These are phyloP conservation scores for Drosophila repleta DNA, from an alignment of 1,140 invertebrate species.

Conservation along the genomic window DNA sequence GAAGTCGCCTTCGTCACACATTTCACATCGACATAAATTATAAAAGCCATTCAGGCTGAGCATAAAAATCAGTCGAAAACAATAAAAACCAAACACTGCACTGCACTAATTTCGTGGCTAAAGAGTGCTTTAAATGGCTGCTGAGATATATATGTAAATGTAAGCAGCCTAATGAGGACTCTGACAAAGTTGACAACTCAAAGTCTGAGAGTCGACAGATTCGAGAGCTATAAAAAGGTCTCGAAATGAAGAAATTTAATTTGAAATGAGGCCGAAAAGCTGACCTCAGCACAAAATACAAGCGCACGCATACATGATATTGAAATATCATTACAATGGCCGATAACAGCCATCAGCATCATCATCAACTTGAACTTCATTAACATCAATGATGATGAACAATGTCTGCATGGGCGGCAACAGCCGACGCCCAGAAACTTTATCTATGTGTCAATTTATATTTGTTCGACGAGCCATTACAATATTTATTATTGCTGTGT, in stretches of 20 bases:
- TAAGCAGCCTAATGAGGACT: constrained; percentile 5
- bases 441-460: constrained; percentile 58
- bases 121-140: neutral
- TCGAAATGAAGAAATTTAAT: constrained; percentile 22
- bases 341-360: constrained; percentile 28
- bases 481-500: constrained; percentile 42
- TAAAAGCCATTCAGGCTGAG: no score
- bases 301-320: constrained; percentile 11
- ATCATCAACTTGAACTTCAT: neutral
- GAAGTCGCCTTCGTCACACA: no score
- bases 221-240: constrained; percentile 26
- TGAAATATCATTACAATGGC: constrained; percentile 34
- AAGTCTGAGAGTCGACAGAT: neutral
- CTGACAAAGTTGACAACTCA: constrained; percentile 11
- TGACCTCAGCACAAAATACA: constrained; percentile 21
- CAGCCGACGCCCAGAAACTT: constrained; percentile 44
- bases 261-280: constrained; percentile 3
- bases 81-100: neutral
- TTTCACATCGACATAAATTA: no score
- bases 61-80: no score
- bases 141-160: constrained; percentile 6
- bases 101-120: neutral
- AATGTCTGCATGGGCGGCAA: constrained; percentile 23
- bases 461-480: constrained; percentile 53
- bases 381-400: constrained; percentile 18